These are phyloP conservation scores for Aurelia aurita DNA, from an alignment of 30 jellyfish, hydroid and myxozoan genomes.

Conservation along the genomic window DNA sequence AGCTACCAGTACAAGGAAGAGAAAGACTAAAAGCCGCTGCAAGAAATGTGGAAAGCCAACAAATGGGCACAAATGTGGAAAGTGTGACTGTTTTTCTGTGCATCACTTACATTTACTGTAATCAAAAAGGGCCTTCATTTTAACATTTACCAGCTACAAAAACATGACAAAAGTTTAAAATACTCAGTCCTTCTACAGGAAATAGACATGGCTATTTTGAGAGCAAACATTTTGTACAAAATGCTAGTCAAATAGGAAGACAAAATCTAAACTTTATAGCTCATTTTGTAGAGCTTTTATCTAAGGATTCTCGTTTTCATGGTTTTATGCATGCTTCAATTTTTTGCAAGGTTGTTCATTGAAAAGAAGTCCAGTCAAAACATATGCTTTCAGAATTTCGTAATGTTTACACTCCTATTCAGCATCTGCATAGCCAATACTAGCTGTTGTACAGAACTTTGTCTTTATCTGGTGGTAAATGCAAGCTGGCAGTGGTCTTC, in stretches of 20 bases:
- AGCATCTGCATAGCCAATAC: conserved; percentile 31
- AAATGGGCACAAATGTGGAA: conserved; percentile 11
- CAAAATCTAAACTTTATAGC: conserved; percentile 3
- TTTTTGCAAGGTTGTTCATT: neutral
- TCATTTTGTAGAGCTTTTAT: conserved; percentile 16
- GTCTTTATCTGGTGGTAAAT: too few species aligned
- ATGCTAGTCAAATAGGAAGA: too few species aligned
- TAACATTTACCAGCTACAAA: too few species aligned
- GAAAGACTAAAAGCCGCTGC: conserved; percentile 14
- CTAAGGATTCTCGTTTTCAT: too few species aligned
- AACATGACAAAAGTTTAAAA: too few species aligned
- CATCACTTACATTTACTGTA: too few species aligned
- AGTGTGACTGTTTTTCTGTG: neutral
- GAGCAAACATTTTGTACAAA: conserved; percentile 1
- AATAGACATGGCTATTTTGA: too few species aligned
- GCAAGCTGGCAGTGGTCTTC: too few species aligned
- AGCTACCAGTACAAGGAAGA: conserved; percentile 13
- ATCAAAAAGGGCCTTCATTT: too few species aligned
- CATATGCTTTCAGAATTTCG: too few species aligned
- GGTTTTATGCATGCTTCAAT: neutral
- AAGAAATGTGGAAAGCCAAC: conserved; percentile 14
- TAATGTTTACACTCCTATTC: too few species aligned
- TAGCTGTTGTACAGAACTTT: conserved; percentile 19
- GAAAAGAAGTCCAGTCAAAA: conserved; percentile 9
- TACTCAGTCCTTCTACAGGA: too few species aligned